Evolutionary conservation across 2,888 invertebrate species (phyloP), one percentile per base, ranked within the genome.

Genomic region (Drepana falcataria): DNA sequence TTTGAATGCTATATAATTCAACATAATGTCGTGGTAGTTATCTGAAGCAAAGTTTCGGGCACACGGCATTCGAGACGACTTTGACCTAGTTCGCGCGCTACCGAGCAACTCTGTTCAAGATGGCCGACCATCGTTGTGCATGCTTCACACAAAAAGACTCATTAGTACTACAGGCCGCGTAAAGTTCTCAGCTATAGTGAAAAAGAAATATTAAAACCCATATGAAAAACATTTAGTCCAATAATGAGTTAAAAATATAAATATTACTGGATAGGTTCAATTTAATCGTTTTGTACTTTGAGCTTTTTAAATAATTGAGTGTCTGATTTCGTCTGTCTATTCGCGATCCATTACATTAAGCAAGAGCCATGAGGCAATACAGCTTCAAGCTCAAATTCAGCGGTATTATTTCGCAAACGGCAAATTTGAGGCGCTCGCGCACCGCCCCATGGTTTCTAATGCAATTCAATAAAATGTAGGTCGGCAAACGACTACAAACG

Each of bases 331-430:
- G 75, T 75, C 71, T 75, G 70, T 68, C 71, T 73, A 72, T 79
- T 83, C 77, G 80, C 76, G 71, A 81, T 81, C 76, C 80, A 80
- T 77, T 68, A 72, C 69, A 79, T 89, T 87, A 81, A 79, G 89
- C 79, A 89, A 88, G 66, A 60, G 72, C 77, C 65, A 75, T 87
- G 86, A 78, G 77, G 88, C 83, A 87, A 89, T 81, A 77, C 67
- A 21, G 21, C 80, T 76, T 64, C 65, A 72, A 83, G 83, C 80
- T 86, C 85, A 87, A 88, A 89, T 88, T 88, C 81, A 85, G 83
- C 85, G 83, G 81, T 85, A 85, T 83, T 82, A 82, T 89, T 90
- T 90, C 85, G 90, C 87, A 88, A 90, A 88, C 87, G 80, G 83
- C 83, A 82, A 88, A 87, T 86, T 86, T 83, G 85, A 84, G 83